These are phyloP conservation scores for Eleutherodactylus coqui DNA, from an alignment of 2,797 vertebrate species.

Conservation along the genomic window DNA sequence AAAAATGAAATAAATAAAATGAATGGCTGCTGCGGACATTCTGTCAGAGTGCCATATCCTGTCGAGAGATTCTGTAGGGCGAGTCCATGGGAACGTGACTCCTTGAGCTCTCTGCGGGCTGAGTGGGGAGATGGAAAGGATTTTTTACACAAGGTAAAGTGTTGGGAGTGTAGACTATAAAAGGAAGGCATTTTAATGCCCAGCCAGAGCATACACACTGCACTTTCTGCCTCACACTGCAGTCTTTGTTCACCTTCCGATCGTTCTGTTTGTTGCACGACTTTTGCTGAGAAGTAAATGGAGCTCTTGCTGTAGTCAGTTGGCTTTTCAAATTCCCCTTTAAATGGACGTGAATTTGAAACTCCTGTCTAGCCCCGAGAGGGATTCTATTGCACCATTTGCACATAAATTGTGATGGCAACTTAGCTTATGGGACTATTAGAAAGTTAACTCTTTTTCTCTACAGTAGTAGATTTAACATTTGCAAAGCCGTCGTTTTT, in stretches of 20 bases:
- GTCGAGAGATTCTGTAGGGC: conserved; percentile 44
- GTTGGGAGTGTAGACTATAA: conserved; percentile 57
- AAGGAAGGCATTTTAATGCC: conserved; percentile 61
- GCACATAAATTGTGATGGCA: conserved; percentile 62
- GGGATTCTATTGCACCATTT: conserved; percentile 61
- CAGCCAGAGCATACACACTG: conserved; percentile 53
- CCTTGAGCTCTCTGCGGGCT: conserved; percentile 53
- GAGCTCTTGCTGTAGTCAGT: conserved; percentile 48
- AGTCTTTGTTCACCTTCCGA: conserved; percentile 57
- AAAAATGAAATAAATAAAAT: background rate
- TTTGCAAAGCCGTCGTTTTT: conserved; percentile 6
- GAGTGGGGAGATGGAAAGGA: conserved; percentile 52
- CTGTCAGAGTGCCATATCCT: conserved; percentile 52
- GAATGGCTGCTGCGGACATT: conserved; percentile 29
- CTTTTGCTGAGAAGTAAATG: conserved; percentile 54
- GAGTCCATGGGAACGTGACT: conserved; percentile 59
- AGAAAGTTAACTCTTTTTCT: conserved; percentile 44
- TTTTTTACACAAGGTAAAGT: conserved; percentile 63
- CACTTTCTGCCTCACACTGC: conserved; percentile 60
- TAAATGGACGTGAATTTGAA: conserved; percentile 60
- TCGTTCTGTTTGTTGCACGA: conserved; percentile 62
- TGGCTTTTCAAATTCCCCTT: conserved; percentile 60
- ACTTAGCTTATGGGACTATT: conserved; percentile 42
- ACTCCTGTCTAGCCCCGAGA: conserved; percentile 47
- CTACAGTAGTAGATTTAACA: background rate